Evolutionary conservation across 2,113 vertebrate genomes (phyloP).

Genomic region (Nesoenas mayeri): DNA sequence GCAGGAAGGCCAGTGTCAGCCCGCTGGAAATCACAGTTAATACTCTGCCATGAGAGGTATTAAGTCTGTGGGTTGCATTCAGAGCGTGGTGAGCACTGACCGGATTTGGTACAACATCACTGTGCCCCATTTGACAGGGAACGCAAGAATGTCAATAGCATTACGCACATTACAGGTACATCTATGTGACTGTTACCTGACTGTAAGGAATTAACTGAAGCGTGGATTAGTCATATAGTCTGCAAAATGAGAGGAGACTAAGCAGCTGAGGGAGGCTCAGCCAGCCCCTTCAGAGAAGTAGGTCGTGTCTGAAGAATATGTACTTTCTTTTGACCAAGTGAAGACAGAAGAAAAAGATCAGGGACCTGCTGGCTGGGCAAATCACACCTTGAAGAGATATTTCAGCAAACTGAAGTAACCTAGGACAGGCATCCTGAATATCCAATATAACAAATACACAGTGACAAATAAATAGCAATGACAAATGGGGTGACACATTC

Average conservation of each 20-base stretch:
- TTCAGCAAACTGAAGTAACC: neutral
- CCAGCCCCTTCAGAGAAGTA: neutral
- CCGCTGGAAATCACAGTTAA: neutral
- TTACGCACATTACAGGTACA: neutral
- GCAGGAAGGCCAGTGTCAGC: neutral
- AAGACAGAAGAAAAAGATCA: neutral
- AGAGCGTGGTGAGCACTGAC: neutral
- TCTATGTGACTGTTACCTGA: neutral
- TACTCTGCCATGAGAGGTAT: neutral
- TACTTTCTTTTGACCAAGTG: neutral
- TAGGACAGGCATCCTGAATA: neutral
- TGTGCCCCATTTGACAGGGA: neutral
- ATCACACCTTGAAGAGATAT: neutral
- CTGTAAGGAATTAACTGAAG: neutral
- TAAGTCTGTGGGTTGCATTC: neutral
- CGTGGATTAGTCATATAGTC: neutral
- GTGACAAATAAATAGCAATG: neutral
- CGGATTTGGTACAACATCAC: neutral
- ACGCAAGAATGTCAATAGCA: neutral
- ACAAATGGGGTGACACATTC: neutral
- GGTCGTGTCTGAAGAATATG: neutral
- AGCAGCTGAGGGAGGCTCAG: neutral
- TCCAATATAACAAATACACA: neutral
- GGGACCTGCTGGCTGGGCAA: neutral
- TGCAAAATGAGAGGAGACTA: neutral